A percentile compares a stretch with the other conserved stretches of the same genome.
Evolutionary conservation across 2,113 vertebrate species (phyloP).

Genomic region (Thamnaconus septentrionalis): DNA sequence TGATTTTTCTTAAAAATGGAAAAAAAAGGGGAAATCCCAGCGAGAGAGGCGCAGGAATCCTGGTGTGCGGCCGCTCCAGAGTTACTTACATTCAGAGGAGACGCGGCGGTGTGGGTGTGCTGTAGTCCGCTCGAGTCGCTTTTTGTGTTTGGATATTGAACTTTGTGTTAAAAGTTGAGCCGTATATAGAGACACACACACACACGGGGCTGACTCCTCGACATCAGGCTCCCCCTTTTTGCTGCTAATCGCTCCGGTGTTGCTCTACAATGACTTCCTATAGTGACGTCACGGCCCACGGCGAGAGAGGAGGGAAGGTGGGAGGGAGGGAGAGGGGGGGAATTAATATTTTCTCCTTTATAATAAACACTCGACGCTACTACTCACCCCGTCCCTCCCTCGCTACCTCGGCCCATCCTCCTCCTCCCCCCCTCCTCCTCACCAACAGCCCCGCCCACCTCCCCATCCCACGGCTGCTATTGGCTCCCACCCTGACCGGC

Average conservation of each 20-base stretch:
- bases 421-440: no score
- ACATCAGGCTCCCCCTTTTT: conserved; percentile 84
- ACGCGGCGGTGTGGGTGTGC: conserved; percentile 47
- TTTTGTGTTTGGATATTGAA: conserved; percentile 79
- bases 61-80: conserved; percentile 55
- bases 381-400: conserved; percentile 29
- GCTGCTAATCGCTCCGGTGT: conserved; percentile 86
- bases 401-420: background rate
- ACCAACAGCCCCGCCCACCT: background rate
- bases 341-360: conserved; percentile 79
- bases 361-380: conserved; percentile 79
- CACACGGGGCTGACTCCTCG: conserved; percentile 79
- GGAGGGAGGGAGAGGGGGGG: conserved; percentile 11
- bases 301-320: conserved; percentile 31
- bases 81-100: conserved; percentile 63
- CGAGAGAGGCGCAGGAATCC: conserved; percentile 40
- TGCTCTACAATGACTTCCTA: conserved; percentile 90
- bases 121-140: conserved; percentile 65
- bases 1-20: background rate
- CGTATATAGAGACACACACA: conserved; percentile 70
- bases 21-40: conserved; percentile 2
- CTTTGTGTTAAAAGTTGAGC: conserved; percentile 91
- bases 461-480: conserved; percentile 67
- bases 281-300: conserved; percentile 89
- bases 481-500: conserved; percentile 79